Percentiles rank a stretch among this genome's conserved stretches.
Evolutionary conservation across 1,140 invertebrate species (phyloP).

Genomic region (Calephelis nemesis): DNA sequence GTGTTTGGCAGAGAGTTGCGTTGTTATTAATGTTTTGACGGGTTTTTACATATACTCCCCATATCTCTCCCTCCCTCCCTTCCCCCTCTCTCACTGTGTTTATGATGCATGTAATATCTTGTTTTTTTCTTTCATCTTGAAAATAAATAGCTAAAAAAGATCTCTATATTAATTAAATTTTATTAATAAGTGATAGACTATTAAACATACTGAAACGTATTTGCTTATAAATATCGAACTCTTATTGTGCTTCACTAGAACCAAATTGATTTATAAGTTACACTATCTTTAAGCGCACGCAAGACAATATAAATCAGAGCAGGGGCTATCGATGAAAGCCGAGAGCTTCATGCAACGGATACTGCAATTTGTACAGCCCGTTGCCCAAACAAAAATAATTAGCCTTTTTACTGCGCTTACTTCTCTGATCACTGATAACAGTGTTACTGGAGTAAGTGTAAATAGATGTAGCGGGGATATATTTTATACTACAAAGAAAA

Average conservation of each 20-base stretch:
- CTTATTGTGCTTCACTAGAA: background rate
- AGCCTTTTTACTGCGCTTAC: constrained; percentile 53
- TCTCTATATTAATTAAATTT: too few relatives aligned
- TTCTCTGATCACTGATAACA: constrained; percentile 61
- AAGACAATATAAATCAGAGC: constrained; percentile 68
- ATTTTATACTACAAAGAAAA: background rate
- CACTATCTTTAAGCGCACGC: constrained; percentile 22
- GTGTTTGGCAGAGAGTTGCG: too few relatives aligned
- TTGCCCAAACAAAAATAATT: constrained; percentile 61
- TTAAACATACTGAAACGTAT: too few relatives aligned
- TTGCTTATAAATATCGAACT: too few relatives aligned
- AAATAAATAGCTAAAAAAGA: too few relatives aligned
- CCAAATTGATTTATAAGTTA: constrained; percentile 30
- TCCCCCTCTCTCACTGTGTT: too few relatives aligned
- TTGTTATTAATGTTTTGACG: too few relatives aligned
- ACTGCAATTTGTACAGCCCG: constrained; percentile 56
- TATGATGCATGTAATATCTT: too few relatives aligned
- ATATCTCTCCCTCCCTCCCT: too few relatives aligned
- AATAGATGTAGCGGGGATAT: constrained; percentile 46
- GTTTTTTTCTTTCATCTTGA: too few relatives aligned
- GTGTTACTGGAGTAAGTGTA: constrained; percentile 47
- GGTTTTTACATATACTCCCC: too few relatives aligned
- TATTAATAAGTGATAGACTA: too few relatives aligned
- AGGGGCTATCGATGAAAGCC: constrained; percentile 45
- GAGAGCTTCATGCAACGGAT: constrained; percentile 58